phyloP scores from a whole-genome alignment of 2,797 vertebrate species.

The Sphenopsis melanotis region DNA sequence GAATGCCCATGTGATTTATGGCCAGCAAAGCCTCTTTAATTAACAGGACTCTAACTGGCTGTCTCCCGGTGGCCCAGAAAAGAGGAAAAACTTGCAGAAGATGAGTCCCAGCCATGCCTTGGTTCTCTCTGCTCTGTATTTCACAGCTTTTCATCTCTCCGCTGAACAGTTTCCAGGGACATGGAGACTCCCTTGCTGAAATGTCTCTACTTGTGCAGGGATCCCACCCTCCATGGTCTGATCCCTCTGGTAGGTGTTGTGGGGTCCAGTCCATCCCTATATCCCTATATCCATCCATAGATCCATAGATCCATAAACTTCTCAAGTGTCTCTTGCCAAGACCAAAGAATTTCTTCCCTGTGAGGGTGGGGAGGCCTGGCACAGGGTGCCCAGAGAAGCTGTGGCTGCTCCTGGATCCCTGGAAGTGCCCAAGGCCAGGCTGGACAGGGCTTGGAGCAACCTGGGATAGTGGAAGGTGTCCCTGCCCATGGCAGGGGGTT shows the following conservation, averaged over 20 bases:
- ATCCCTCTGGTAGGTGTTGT: neutral
- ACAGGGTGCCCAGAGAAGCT: rapidly evolving
- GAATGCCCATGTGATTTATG: neutral
- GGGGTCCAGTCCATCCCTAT: neutral
- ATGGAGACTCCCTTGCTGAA: neutral
- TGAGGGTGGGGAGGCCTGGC: neutral
- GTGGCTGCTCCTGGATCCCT: neutral
- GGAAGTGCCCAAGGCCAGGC: neutral
- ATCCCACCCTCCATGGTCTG: neutral
- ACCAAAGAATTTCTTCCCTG: neutral
- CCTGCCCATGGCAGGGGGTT: neutral
- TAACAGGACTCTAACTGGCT: neutral
- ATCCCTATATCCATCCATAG: neutral
- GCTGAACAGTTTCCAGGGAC: neutral
- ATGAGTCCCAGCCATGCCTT: neutral
- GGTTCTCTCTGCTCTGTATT: neutral
- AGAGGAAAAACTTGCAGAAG: neutral
- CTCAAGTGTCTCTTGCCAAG: neutral
- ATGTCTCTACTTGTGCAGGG: neutral
- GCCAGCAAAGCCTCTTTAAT: neutral
- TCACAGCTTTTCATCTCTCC: neutral
- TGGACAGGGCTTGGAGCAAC: rapidly evolving
- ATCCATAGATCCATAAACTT: neutral
- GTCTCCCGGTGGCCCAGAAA: neutral
- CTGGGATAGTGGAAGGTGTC: rapidly evolving